phyloP scores from a whole-genome alignment of 2,888 invertebrate species.

The Hoplodrina ambigua region DNA sequence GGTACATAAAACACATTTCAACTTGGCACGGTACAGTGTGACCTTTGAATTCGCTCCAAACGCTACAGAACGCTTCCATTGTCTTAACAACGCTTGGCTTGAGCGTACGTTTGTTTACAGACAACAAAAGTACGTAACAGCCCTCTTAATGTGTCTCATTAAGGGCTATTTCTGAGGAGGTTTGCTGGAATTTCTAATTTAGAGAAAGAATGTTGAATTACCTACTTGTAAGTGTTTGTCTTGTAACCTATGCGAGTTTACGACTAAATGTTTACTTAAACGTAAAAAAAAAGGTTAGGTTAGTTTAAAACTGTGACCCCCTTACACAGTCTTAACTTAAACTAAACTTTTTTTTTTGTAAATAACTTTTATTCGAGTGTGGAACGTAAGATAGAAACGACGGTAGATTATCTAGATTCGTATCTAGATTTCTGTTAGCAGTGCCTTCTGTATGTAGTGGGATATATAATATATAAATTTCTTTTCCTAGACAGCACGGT shows the following conservation, averaged over 20 bases:
- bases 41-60: constrained; percentile 42
- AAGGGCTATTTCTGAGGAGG: constrained; percentile 4
- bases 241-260: constrained; percentile 16
- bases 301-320: too few species aligned
- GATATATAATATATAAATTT: too few species aligned
- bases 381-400: too few species aligned
- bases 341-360: too few species aligned
- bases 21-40: constrained; percentile 27
- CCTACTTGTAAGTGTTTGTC: not conserved
- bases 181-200: constrained; percentile 37
- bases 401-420: too few species aligned
- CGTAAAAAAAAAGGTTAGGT: too few species aligned
- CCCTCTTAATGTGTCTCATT: constrained; percentile 22
- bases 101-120: constrained; percentile 23
- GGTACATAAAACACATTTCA: not conserved
- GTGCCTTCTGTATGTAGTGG: too few species aligned
- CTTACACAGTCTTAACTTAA: too few species aligned
- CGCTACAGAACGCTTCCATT: constrained; percentile 34
- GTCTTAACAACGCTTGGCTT: constrained; percentile 36
- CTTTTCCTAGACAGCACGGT: too few species aligned
- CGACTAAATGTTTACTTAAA: too few species aligned
- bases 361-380: too few species aligned
- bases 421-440: too few species aligned
- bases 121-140: constrained; percentile 24
- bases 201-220: constrained; percentile 18